Percentiles rank a stretch among this genome's conserved stretches.
phyloP scores from a whole-genome alignment of 2,888 invertebrate genomes.

The Drosophila limbata region DNA sequence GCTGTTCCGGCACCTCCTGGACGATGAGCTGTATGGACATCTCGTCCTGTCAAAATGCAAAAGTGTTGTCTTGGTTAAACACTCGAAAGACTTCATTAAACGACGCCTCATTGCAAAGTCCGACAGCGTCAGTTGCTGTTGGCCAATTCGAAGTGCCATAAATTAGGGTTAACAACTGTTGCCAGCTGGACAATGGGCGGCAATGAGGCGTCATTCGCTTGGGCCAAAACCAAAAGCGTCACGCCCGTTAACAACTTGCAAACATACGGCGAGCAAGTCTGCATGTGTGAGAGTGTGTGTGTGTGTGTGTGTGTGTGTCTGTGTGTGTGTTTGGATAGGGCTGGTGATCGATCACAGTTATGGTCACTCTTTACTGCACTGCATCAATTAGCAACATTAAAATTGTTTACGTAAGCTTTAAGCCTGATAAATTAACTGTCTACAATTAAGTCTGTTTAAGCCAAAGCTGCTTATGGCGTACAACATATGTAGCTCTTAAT shows the following conservation, averaged over 20 bases:
- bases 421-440: constrained; percentile 9
- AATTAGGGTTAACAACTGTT: constrained; percentile 74
- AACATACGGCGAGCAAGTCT: constrained; percentile 23
- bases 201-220: constrained; percentile 19
- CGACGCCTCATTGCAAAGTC: constrained; percentile 6
- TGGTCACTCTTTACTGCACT: constrained; percentile 9
- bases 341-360: constrained; percentile 25
- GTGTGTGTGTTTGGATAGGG: constrained; percentile 4
- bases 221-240: constrained; percentile 1
- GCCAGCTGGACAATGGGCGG: constrained; percentile 41
- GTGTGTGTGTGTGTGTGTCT: constrained; percentile 8
- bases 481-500: neutral
- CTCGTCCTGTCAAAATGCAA: constrained; percentile 87
- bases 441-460: neutral
- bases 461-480: neutral
- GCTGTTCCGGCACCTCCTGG: constrained; percentile 96
- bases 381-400: constrained; percentile 12
- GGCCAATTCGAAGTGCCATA: constrained; percentile 75
- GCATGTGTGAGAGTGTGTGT: constrained; percentile 6
- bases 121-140: constrained; percentile 43
- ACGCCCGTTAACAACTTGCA: constrained; percentile 30
- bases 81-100: constrained; percentile 26
- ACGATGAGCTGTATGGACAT: constrained; percentile 96
- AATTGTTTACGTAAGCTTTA: neutral
- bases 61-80: constrained; percentile 25